Evolutionary conservation across 1,140 invertebrate species (phyloP), one percentile per base, ranked within the genome.

Genomic region (Mylabris phalerata): DNA sequence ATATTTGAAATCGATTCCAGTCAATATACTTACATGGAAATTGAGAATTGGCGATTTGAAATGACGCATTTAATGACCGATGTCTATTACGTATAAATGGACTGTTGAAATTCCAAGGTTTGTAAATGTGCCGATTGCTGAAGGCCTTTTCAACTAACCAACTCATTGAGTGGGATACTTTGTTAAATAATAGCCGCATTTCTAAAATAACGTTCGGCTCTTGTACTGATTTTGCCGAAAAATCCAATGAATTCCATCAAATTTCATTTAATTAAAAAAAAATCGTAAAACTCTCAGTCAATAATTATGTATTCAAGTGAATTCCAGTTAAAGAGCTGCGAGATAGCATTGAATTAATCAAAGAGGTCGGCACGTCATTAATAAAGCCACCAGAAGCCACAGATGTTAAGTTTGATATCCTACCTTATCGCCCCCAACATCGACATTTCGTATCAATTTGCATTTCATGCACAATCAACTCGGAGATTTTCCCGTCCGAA

Each of bases 401-500:
- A 57, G 24, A 42, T 49, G 48, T 47, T 44, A 41, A 57, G 56
- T 57, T 49, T 45, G 48, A 45, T 45, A 32, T 48, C 43, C 32
- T 57, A 41, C 47, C 39, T 40, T 57, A 57, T 49, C 55, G 42
- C 32, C 32, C 32, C 39, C 25, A 57, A 42, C 56, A 57, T 57
- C 50, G 56, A 57, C 48, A 50, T 57, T 57, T 48, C 50, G 56
- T 50, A 57, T 57, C 56, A 57, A 57, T 57, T 57, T 57, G 56
- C 56, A 57, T 57, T 57, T 57, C 48, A 57, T 50, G 56, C 56
- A 50, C 56, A 57, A 57, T 57, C 56, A 48, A 50, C 48, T 57
- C 48, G 42, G 32, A 45, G 51, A 54, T 32, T 32, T 32, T 32
- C 51, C 45, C 50, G 50, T 44, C 47, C 25, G 41, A 42, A 10